Percentiles rank a stretch among this genome's conserved stretches.
These are phyloP conservation scores for Himalopsyche anomala DNA, from an alignment of 2,888 invertebrate genomes.

Conservation along the genomic window DNA sequence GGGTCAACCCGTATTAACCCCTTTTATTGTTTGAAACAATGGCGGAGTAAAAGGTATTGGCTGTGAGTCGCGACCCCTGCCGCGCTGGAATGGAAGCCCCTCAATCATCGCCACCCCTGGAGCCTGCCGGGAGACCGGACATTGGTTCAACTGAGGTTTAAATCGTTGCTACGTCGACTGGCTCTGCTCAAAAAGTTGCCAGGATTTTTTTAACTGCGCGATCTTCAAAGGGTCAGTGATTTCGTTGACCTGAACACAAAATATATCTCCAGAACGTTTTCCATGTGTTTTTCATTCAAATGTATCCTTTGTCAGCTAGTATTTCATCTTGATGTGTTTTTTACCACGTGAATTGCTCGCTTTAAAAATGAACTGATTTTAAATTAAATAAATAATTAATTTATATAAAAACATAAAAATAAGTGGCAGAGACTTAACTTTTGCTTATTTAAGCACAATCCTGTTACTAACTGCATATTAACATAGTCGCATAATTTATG, in stretches of 20 bases:
- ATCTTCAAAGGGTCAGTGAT: not conserved
- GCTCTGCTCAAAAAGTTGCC: not conserved
- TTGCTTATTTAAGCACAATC: too few species aligned
- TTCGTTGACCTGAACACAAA: not conserved
- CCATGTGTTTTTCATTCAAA: too few species aligned
- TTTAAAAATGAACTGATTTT: too few species aligned
- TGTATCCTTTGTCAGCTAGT: too few species aligned
- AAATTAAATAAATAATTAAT: too few species aligned
- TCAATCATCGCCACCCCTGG: slow-evolving; percentile 34
- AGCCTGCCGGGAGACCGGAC: not conserved
- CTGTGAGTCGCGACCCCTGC: slow-evolving; percentile 34
- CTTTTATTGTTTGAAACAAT: slow-evolving; percentile 34
- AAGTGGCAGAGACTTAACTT: too few species aligned
- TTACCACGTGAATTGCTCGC: too few species aligned
- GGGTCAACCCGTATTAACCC: slow-evolving; percentile 29
- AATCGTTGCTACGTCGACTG: not conserved
- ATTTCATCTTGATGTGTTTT: too few species aligned
- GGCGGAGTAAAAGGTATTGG: slow-evolving; percentile 22
- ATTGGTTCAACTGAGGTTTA: slow-evolving; percentile 9
- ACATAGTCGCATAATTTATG: too few species aligned
- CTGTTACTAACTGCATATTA: too few species aligned
- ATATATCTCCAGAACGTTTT: not conserved
- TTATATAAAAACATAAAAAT: too few species aligned
- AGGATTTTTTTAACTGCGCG: not conserved
- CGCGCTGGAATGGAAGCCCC: slow-evolving; percentile 12